A percentile compares a stretch with the other conserved stretches of the same genome.
Conservation (phyloP, 1,140 invertebrate species). For the Magallana ariakensis region DNA sequence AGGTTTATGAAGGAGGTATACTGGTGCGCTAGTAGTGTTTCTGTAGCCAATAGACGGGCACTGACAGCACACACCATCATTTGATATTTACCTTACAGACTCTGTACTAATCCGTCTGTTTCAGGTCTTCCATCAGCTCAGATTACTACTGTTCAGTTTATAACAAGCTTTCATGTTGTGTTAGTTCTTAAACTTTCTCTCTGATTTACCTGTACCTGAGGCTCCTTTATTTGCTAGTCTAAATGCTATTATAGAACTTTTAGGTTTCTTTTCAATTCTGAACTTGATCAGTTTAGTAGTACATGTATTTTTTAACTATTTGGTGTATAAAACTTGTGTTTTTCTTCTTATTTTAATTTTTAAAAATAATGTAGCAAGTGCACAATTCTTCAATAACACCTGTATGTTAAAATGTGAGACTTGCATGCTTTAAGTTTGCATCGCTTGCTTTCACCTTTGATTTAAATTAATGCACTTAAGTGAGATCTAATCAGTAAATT, state of each 20-base stretch:
- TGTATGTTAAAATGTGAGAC: no score
- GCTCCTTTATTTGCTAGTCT: not conserved
- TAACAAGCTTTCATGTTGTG: not conserved
- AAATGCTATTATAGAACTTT: not conserved
- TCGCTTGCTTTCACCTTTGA: no score
- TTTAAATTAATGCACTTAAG: no score
- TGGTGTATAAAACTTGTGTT: no score
- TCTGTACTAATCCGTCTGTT: slow-evolving; percentile 27
- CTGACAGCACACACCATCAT: slow-evolving; percentile 1
- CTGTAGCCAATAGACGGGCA: not conserved
- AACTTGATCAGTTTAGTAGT: not conserved
- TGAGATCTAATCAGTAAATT: no score
- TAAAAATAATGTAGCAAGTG: no score
- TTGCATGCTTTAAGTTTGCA: no score
- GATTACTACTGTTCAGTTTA: not conserved
- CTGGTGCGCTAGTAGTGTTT: slow-evolving; percentile 39
- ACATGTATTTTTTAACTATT: not conserved
- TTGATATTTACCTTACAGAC: slow-evolving; percentile 5
- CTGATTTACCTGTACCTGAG: no score
- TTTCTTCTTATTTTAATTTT: no score
- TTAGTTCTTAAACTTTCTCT: not conserved
- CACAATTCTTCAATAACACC: no score
- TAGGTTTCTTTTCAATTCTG: slow-evolving; percentile 7
- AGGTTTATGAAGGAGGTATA: slow-evolving; percentile 50
- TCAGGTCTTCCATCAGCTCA: slow-evolving; percentile 14